Base-by-base conservation (phyloP, 2,888 invertebrate genomes). In the Nasonia oneida region DNA sequence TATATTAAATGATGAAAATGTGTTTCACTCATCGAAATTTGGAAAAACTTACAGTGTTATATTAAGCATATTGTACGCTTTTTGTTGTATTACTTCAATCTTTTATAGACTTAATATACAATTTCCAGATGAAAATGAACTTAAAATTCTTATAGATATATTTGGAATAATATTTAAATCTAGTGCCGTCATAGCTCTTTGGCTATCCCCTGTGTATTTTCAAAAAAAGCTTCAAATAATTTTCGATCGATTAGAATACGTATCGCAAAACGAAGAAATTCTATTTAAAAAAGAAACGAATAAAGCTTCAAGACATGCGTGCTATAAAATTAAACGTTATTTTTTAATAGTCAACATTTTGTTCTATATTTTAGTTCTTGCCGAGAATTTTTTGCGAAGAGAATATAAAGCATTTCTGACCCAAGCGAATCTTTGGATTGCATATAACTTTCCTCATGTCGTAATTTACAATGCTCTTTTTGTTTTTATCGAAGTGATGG, bases 161-260 rank as follows among this genome's bases (percentile, higher is more conserved):
- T 39, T 77, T n/a, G 61, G 18, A n/a, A 75, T 75, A 75, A 75
- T 29, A 23, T 75, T 50, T n/a, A 75, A 50, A 75, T 42, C n/a
- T 23, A 29, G 23, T 15, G 50, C 74, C 14, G 50, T 75, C 10
- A 50, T 75, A 47, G n/a, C 50, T 5, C 23, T 50, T 50, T 75
- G 74, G 74, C 23, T 75, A 50, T 47, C 50, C 12, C 29, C 29
- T 23, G 33, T 47, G 23, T 75, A 47, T 47, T 15, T n/a, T 6
- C 47, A 75, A 47, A 47, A 75, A 12, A 47, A 23, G 10, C 2
- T 75, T 12, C 42, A 50, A 75, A 29, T 15, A 29, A 75, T 75
- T 1, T 23, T 50, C 18, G 12, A 50, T 14, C 10, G 2, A 23
- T 75, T 75, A 12, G 29, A 3, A 75, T 50, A 3, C 23, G 6